These are phyloP conservation scores for Agapostemon virescens DNA, from an alignment of 2,888 invertebrate species.

Conservation along the genomic window DNA sequence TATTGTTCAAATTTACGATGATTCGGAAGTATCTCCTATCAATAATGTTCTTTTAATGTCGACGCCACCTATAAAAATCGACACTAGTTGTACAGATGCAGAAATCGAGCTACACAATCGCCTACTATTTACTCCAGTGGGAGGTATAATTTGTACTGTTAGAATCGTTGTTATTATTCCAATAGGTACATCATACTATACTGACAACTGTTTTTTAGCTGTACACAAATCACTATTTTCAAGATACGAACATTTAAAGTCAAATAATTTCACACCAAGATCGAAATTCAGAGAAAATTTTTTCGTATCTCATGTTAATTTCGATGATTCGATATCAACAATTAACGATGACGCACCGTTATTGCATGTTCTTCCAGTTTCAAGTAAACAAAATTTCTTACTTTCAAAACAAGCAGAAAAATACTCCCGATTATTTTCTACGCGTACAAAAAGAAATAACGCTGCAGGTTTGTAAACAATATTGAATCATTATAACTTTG, in stretches of 20 bases:
- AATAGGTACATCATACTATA: background rate
- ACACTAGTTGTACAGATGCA: slow-evolving; percentile 57
- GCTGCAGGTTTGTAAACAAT: slow-evolving; percentile 49
- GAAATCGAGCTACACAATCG: slow-evolving; percentile 63
- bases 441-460: slow-evolving; percentile 36
- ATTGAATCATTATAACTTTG: background rate
- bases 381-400: slow-evolving; percentile 43
- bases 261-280: slow-evolving; percentile 37
- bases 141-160: slow-evolving; percentile 60
- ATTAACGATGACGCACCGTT: slow-evolving; percentile 47
- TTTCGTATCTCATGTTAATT: slow-evolving; percentile 62
- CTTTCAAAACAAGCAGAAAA: slow-evolving; percentile 63
- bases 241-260: slow-evolving; percentile 63
- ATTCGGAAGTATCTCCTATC: slow-evolving; percentile 47
- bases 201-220: slow-evolving; percentile 53
- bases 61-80: slow-evolving; percentile 73
- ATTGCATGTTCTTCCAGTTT: slow-evolving; percentile 27
- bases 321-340: slow-evolving; percentile 61
- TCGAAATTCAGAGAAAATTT: slow-evolving; percentile 63
- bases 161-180: background rate
- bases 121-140: slow-evolving; percentile 74
- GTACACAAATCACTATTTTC: slow-evolving; percentile 68
- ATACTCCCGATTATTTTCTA: slow-evolving; percentile 73
- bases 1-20: slow-evolving; percentile 32
- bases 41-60: slow-evolving; percentile 70